Evolutionary conservation across 2,888 invertebrate genomes (phyloP).

Genomic region (Epicampocera succincta): DNA sequence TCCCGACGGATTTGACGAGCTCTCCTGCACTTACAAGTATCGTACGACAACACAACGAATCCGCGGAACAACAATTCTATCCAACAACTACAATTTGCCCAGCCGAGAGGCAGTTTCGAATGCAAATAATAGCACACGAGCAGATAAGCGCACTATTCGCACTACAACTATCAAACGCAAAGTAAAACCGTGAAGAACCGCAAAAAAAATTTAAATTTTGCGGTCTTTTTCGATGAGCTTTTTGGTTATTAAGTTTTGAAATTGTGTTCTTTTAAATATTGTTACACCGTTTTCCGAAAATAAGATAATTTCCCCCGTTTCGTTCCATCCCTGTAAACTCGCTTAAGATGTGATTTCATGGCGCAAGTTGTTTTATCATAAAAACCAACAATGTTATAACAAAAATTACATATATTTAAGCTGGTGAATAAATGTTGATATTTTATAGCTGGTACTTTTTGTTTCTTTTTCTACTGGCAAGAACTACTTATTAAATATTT

Average conservation of each 20-base stretch:
- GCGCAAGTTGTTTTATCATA: too few species aligned
- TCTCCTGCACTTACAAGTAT: conserved; percentile 84
- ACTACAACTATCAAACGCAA: conserved; percentile 76
- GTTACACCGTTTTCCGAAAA: too few species aligned
- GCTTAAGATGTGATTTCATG: too few species aligned
- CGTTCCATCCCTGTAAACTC: too few species aligned
- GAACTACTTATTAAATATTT: too few species aligned
- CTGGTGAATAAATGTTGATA: too few species aligned
- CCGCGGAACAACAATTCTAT: conserved; percentile 60
- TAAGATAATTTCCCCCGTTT: background rate
- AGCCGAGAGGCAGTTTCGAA: conserved; percentile 46
- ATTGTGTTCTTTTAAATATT: background rate
- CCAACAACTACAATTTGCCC: conserved; percentile 55
- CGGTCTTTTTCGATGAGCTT: too few species aligned
- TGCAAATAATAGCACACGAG: conserved; percentile 60
- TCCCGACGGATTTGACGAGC: conserved; percentile 85
- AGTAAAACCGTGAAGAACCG: conserved; percentile 72
- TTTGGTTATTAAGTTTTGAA: conserved; percentile 32
- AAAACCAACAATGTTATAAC: too few species aligned
- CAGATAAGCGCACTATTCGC: conserved; percentile 72
- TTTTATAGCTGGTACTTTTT: too few species aligned
- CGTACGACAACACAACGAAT: conserved; percentile 72
- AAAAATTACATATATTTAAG: too few species aligned
- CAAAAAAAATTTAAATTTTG: background rate
- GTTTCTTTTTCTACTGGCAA: too few species aligned